These are phyloP conservation scores for Cryptomyrus ogoouensis DNA, from an alignment of 2,113 vertebrate genomes.

Conservation along the genomic window DNA sequence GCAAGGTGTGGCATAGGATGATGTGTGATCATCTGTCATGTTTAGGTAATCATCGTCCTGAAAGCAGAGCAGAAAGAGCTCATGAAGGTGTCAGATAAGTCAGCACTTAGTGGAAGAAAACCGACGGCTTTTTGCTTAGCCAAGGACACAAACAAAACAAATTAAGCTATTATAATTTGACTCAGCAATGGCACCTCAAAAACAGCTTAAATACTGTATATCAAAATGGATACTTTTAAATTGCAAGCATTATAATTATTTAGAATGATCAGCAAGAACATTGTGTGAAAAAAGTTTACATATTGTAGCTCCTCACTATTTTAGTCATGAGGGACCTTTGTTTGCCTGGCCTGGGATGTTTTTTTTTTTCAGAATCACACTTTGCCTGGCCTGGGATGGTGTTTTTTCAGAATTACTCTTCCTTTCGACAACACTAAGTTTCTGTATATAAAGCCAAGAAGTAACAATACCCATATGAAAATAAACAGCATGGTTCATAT, in stretches of 20 bases:
- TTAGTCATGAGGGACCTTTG: background rate
- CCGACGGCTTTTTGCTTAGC: too few species aligned
- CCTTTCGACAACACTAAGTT: background rate
- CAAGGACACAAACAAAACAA: background rate
- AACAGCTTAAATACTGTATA: background rate
- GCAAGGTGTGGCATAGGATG: constrained; percentile 36
- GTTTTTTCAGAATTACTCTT: background rate
- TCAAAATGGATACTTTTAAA: background rate
- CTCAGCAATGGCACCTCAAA: background rate
- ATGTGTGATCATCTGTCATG: background rate
- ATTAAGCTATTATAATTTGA: background rate
- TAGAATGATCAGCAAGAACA: background rate
- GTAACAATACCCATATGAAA: background rate
- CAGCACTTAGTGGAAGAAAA: background rate
- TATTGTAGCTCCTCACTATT: background rate
- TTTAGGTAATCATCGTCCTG: constrained; percentile 15
- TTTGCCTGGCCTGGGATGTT: background rate
- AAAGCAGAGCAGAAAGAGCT: background rate
- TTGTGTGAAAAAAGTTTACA: background rate
- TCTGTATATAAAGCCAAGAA: background rate
- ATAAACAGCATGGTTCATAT: background rate
- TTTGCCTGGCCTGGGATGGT: background rate
- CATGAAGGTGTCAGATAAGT: background rate
- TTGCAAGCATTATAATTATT: background rate
- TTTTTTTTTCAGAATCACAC: background rate